Evolutionary conservation across 2,797 vertebrate genomes (phyloP).

Genomic region (Tragopan temminckii): DNA sequence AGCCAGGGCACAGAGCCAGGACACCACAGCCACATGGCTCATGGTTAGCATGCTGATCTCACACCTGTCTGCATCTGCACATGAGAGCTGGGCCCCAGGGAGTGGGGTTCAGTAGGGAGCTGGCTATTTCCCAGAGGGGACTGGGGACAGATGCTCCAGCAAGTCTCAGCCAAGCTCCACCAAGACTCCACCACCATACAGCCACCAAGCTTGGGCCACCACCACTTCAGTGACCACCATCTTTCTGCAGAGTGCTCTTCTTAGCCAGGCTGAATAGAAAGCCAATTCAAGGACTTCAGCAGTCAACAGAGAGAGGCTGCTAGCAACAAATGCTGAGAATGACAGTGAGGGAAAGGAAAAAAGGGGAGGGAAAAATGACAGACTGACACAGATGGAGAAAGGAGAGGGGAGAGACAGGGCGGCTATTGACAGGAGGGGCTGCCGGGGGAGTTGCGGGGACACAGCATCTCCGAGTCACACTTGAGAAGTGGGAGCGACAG

Average conservation of each 20-base stretch:
- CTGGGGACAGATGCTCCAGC: neutral
- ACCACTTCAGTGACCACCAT: neutral
- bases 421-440: constrained; percentile 9
- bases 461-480: neutral
- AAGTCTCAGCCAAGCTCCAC: neutral
- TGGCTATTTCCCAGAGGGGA: neutral
- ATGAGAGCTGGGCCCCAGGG: neutral
- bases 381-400: constrained; percentile 41
- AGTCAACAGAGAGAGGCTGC: neutral
- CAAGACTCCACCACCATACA: neutral
- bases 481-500: neutral
- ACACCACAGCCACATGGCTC: neutral
- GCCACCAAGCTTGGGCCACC: neutral
- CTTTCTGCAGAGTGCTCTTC: neutral
- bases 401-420: constrained; percentile 43
- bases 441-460: neutral
- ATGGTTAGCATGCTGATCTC: neutral
- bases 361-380: constrained; percentile 1
- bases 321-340: neutral
- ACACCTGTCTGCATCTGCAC: neutral
- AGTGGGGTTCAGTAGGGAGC: neutral
- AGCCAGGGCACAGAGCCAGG: neutral
- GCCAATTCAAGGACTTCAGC: neutral
- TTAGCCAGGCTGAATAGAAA: neutral
- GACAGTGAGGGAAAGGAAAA: neutral